Evolutionary conservation across 30 jellyfish, hydroid and myxozoan genomes (phyloP).

Genomic region (Aurelia coerulea): DNA sequence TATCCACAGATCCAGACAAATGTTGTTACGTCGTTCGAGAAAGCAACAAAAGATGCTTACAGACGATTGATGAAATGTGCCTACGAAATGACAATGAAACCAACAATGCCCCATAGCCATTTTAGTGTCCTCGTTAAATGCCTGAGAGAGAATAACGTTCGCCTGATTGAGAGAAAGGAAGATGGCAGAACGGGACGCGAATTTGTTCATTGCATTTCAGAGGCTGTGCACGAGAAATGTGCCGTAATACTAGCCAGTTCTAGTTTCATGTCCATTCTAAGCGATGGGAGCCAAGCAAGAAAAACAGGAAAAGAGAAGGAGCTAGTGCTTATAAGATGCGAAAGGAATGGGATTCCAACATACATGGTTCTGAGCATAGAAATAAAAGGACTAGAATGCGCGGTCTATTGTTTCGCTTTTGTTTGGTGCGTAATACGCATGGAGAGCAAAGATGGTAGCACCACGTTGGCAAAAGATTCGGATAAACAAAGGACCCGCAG

Average conservation of each 20-base stretch:
- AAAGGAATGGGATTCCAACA: constrained; percentile 41
- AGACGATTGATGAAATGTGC: constrained; percentile 48
- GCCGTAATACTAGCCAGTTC: constrained; percentile 41
- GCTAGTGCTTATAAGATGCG: constrained; percentile 42
- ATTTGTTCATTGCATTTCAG: constrained; percentile 36
- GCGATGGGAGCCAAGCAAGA: constrained; percentile 60
- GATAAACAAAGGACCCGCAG: too few relatives aligned
- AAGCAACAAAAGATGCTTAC: constrained; percentile 59
- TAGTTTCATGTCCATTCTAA: constrained; percentile 36
- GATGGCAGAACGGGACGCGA: constrained; percentile 26
- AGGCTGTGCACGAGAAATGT: constrained; percentile 36
- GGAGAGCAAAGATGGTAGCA: too few relatives aligned
- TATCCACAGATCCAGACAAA: constrained; percentile 33
- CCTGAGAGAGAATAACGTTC: constrained; percentile 32
- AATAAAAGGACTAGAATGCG: too few relatives aligned
- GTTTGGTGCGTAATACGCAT: too few relatives aligned
- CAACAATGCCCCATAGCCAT: constrained; percentile 67
- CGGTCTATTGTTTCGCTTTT: too few relatives aligned
- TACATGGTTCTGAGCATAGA: constrained; percentile 12
- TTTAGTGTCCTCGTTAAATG: constrained; percentile 52
- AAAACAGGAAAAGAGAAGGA: constrained; percentile 53
- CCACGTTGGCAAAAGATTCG: too few relatives aligned
- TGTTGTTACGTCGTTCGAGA: constrained; percentile 30
- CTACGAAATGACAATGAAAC: constrained; percentile 58
- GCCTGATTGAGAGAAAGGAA: constrained; percentile 29